A percentile compares a stretch with the other conserved stretches of the same genome.
Evolutionary conservation across 2,888 invertebrate genomes (phyloP).

Genomic region (Zootermopsis nevadensis): DNA sequence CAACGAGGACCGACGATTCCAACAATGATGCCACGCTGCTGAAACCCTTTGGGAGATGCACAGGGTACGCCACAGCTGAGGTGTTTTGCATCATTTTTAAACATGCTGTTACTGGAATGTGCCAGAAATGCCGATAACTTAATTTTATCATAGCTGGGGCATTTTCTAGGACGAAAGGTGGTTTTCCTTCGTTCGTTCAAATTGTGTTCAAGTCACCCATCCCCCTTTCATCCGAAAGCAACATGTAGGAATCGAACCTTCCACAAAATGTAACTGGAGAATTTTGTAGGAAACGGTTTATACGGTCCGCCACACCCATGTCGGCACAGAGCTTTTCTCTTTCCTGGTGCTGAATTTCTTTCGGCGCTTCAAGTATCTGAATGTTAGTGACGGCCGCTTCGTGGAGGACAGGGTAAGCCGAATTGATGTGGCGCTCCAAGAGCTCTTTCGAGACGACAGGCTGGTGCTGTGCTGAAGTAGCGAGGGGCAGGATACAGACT

Average conservation of each 20-base stretch:
- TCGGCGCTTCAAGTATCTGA: not conserved
- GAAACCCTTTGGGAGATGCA: conserved; percentile 63
- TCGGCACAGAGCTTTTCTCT: not conserved
- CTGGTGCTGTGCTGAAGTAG: not conserved
- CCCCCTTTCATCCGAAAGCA: not conserved
- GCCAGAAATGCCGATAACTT: conserved; percentile 71
- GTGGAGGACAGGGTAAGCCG: not conserved
- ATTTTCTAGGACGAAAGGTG: conserved; percentile 63
- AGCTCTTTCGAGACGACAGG: not conserved
- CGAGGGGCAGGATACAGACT: not conserved
- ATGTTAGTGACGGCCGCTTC: not conserved
- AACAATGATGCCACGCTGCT: conserved; percentile 66
- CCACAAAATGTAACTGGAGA: not conserved
- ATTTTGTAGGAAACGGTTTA: not conserved
- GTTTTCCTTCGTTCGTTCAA: not conserved
- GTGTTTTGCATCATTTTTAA: conserved; percentile 71
- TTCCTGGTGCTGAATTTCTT: not conserved
- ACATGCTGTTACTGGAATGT: conserved; percentile 70
- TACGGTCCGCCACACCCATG: not conserved
- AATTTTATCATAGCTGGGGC: conserved; percentile 74
- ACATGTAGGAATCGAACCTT: not conserved
- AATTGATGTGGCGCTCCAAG: not conserved
- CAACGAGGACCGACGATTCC: conserved; percentile 68
- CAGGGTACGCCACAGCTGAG: conserved; percentile 66
- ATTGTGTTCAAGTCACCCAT: not conserved